Evolutionary conservation across 2,888 invertebrate species (phyloP).

Genomic region (Tyria jacobaeae): DNA sequence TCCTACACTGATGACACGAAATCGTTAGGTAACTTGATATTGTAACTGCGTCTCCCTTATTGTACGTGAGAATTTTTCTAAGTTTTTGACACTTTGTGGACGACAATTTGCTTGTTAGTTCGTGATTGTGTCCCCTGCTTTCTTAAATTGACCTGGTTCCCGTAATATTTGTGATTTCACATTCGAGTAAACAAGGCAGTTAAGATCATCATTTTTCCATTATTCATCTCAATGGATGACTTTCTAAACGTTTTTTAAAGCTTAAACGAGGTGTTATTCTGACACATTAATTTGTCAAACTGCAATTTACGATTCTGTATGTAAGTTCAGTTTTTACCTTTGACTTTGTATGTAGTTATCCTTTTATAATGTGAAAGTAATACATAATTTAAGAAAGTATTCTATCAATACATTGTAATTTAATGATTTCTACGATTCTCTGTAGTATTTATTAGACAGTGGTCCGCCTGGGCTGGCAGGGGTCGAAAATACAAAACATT

Average conservation of each 20-base stretch:
- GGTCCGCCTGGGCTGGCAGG: too few relatives aligned
- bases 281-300: conserved; percentile 2
- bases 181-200: conserved; percentile 11
- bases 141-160: conserved; percentile 32
- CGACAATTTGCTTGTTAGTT: conserved; percentile 35
- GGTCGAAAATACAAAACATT: too few relatives aligned
- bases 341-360: neutral
- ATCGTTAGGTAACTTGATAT: conserved; percentile 60
- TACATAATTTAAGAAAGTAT: neutral
- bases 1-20: conserved; percentile 45
- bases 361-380: neutral
- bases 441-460: too few relatives aligned
- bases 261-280: conserved; percentile 6
- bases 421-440: neutral
- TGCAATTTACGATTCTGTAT: conserved; percentile 6
- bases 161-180: conserved; percentile 37
- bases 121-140: conserved; percentile 23
- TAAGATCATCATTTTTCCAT: conserved; percentile 52
- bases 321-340: neutral
- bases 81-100: conserved; percentile 42
- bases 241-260: conserved; percentile 42
- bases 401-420: neutral
- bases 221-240: conserved; percentile 26
- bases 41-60: conserved; percentile 36
- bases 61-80: conserved; percentile 52